Conservation (phyloP, 2,888 invertebrate species). For the Stenchaetothrips biformis region DNA sequence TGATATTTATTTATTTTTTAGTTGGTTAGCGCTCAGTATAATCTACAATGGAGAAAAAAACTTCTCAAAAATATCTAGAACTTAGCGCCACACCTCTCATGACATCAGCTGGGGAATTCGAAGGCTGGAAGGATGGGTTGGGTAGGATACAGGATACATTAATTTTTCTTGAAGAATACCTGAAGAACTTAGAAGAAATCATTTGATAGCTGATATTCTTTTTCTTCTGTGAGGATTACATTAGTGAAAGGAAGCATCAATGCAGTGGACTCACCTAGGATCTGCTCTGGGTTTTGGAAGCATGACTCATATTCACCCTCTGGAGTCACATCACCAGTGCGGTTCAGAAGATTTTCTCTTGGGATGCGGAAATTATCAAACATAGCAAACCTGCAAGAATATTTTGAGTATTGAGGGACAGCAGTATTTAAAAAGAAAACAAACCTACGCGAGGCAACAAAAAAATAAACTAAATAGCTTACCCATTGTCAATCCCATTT, state of each 20-base stretch:
- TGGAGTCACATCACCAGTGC: slow-evolving; percentile 77
- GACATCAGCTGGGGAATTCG: neutral
- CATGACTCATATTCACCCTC: slow-evolving; percentile 76
- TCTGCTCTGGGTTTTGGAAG: slow-evolving; percentile 75
- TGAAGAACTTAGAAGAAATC: slow-evolving; percentile 25
- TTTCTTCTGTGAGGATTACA: neutral
- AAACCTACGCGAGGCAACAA: neutral
- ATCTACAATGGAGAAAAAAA: neutral
- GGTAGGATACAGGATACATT: neutral
- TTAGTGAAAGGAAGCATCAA: neutral
- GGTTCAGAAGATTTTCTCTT: slow-evolving; percentile 73
- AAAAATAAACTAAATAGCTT: slow-evolving; percentile 38
- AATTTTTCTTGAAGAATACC: slow-evolving; percentile 16
- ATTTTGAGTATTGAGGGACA: neutral
- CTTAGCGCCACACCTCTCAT: neutral
- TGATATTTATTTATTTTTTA: neutral
- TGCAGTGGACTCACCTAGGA: slow-evolving; percentile 58
- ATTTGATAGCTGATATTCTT: neutral
- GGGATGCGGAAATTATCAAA: slow-evolving; percentile 78
- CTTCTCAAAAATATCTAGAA: neutral
- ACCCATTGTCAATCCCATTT: slow-evolving; percentile 91
- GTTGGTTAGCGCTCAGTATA: neutral
- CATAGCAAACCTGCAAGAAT: slow-evolving; percentile 58
- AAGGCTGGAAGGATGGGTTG: neutral
- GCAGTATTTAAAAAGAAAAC: neutral